Evolutionary conservation across 2,113 vertebrate species (phyloP).

Genomic region (Todiramphus chloris): DNA sequence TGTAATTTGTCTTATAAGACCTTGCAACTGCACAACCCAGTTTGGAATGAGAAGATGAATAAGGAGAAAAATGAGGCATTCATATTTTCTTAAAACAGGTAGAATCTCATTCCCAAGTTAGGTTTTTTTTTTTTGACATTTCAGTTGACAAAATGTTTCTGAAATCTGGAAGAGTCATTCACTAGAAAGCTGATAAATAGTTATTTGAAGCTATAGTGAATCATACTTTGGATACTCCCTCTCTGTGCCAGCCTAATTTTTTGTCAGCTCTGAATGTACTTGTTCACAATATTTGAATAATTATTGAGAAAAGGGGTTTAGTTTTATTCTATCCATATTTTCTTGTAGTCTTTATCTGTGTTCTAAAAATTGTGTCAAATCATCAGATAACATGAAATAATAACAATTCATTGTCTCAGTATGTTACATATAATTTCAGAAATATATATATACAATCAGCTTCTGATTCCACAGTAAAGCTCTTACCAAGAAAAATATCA

Average conservation of each 20-base stretch:
- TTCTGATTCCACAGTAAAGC: not conserved
- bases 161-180: not conserved
- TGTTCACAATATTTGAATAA: not conserved
- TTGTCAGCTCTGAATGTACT: not conserved
- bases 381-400: not conserved
- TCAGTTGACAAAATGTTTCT: not conserved
- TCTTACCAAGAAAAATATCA: not conserved
- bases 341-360: not conserved
- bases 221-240: not conserved
- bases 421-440: not conserved
- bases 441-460: not conserved
- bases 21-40: not conserved
- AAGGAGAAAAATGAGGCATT: not conserved
- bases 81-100: not conserved
- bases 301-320: not conserved
- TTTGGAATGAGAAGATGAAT: not conserved
- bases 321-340: not conserved
- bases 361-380: not conserved
- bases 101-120: not conserved
- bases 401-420: not conserved
- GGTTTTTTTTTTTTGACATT: not conserved
- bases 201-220: not conserved
- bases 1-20: not conserved
- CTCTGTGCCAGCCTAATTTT: not conserved
- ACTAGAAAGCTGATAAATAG: not conserved